Evolutionary conservation across 2,797 vertebrate genomes (phyloP).

Genomic region (Takifugu ocellatus): DNA sequence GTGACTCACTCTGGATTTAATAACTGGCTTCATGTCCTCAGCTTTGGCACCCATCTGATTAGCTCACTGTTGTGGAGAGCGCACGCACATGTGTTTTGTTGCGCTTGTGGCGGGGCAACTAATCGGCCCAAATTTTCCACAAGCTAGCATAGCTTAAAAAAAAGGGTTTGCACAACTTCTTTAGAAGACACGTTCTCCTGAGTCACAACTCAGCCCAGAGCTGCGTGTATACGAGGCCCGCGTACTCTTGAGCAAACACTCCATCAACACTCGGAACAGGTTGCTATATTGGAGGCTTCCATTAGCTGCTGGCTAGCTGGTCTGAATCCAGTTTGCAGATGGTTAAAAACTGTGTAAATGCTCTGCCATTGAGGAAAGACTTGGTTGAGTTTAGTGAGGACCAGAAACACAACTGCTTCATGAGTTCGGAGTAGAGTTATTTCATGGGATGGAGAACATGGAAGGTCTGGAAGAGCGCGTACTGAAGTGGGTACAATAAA

Average conservation of each 20-base stretch:
- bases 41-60: slow-evolving; percentile 16
- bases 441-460: no score
- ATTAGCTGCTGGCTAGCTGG: neutral
- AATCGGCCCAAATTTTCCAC: slow-evolving; percentile 2
- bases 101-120: slow-evolving; percentile 22
- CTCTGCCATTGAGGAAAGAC: neutral
- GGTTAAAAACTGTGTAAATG: neutral
- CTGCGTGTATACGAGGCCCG: slow-evolving; percentile 8
- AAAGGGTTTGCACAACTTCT: slow-evolving; percentile 13
- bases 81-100: slow-evolving; percentile 22
- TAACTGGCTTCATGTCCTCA: slow-evolving; percentile 26
- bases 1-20: slow-evolving; percentile 31
- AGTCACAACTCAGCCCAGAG: slow-evolving; percentile 9
- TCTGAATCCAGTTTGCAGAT: neutral
- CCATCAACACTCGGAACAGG: slow-evolving; percentile 3
- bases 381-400: neutral
- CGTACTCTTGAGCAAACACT: neutral
- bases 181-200: slow-evolving; percentile 5
- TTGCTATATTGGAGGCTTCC: slow-evolving; percentile 11
- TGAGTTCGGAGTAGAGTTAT: no score
- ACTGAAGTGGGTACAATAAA: no score
- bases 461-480: no score
- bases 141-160: neutral
- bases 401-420: neutral
- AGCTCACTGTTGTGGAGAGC: slow-evolving; percentile 26